Evolutionary conservation across 1,140 invertebrate genomes (phyloP), one percentile per base, ranked within the genome.

Genomic region (Hycleus phaleratus): DNA sequence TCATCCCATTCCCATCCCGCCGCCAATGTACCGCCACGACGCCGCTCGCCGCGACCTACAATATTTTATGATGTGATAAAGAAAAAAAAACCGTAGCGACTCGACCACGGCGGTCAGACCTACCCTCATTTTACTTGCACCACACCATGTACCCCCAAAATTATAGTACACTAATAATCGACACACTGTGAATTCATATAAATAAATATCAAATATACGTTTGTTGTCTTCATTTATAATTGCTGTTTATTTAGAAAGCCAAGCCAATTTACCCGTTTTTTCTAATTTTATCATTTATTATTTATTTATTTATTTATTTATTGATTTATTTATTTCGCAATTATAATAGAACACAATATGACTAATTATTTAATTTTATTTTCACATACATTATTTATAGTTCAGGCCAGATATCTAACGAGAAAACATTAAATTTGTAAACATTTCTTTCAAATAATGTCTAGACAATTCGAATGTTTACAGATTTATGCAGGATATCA

Each of bases 41-140:
- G 51, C 51, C 51, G 51, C 44, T 46, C 52, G 56, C 56, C 49
- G 49, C 46, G 49, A 57, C 49, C 51, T 61, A 66, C 59, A 66
- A 68, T 68, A 64, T 42, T 42, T n/a, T 68, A 65, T 46, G 61
- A 68, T 68, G 64, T 68, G 64, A 68, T 68, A 68, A 62, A 62
- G 44, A 53, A 60, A 39, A 39, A 49, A 18, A 58, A 46, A 62
- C 49, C 55, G 49, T 62, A 65, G 60, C 58, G 64, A 63, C 43
- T 61, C 60, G 64, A 65, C 63, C 66, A 68, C 55, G 51, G 58
- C 59, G 58, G 49, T 45, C 18, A 56, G 26, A 47, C 58, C 50
- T 49, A 40, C 48, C 56, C 57, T 60, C 49, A 56, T 59, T 58
- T 57, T 62, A 58, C 49, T 58, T 58, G 53, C 59, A 57, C 61